Evolutionary conservation across 2,797 vertebrate species (phyloP), one percentile per base, ranked within the genome.

Genomic region (Diplodus sargus): DNA sequence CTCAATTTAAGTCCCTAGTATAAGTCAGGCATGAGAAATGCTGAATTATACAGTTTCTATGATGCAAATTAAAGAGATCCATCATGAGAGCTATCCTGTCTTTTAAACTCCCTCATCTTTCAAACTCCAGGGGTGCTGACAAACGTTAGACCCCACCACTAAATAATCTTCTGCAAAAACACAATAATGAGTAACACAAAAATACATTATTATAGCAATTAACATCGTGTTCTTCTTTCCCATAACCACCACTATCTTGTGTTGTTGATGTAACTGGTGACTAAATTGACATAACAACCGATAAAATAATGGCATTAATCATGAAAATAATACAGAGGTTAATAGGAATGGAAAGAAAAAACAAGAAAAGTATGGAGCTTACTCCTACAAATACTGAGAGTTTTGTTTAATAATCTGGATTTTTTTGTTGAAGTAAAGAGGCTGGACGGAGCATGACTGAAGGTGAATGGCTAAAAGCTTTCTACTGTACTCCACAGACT

Each of bases 381-480:
- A 66, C 39, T 70, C 16, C 7, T 34, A 42, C 5, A 8, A 60
- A 47, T 66, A 17, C 63, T 59, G 0, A 45, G 16, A 49, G 13
- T 56, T 73, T 43, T 39, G 49, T 43, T 67, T 11, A 54, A 22
- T 25, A 56, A 79, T 56, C 18, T 75, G 34, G 23, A 10, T 72
- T 25, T 59, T 57, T 22, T 47, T 60, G 61, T 42, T 25, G 53
- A 63, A 56, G 52, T 60, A 13, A 81, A 74, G 53, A 52, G 16
- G 62, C 52, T 59, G 4, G 22, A 30, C 45, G 12, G 14, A 23
- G 23, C 7, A 34, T 13, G 47, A 61, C 59, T 73, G 64, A 83
- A 65, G 12, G 64, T 60, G 78, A 82, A 67, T 39, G 62, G 61
- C 47, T 73, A 8, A 59, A 76, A 79, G 39, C 62, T 66, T 76